Percentiles rank a stretch among this genome's conserved stretches.
phyloP scores from a whole-genome alignment of 2,113 vertebrate genomes.

The Collichthys lucidus region DNA sequence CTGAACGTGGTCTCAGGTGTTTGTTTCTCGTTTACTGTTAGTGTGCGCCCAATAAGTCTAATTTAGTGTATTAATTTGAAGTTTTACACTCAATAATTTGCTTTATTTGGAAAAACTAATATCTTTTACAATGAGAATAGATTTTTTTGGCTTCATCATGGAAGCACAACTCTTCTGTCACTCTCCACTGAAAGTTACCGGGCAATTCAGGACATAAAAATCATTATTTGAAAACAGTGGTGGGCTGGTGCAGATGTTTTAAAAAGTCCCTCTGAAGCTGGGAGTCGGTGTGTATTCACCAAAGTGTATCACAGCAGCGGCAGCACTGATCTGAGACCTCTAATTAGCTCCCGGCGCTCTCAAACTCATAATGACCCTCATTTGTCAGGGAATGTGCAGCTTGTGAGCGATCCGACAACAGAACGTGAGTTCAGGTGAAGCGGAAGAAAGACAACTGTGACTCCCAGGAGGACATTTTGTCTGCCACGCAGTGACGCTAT shows the following conservation, averaged over 20 bases:
- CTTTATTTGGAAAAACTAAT: not conserved
- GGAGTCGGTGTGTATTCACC: slow-evolving; percentile 38
- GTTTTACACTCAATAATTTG: not conserved
- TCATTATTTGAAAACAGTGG: not conserved
- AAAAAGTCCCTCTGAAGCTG: slow-evolving; percentile 44
- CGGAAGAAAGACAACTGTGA: not conserved
- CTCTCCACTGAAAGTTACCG: slow-evolving; percentile 24
- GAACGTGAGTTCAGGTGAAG: slow-evolving; percentile 35
- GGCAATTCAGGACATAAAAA: slow-evolving; percentile 4
- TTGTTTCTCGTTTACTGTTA: not conserved
- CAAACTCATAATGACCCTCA: slow-evolving; percentile 67
- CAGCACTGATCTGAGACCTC: slow-evolving; percentile 71
- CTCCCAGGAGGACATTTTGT: not conserved
- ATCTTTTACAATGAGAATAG: not conserved
- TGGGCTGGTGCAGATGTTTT: slow-evolving; percentile 53
- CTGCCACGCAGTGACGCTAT: too few species aligned
- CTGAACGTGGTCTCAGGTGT: not conserved
- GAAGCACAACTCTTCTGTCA: slow-evolving; percentile 25
- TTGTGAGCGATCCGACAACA: slow-evolving; percentile 27
- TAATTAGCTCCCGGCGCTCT: slow-evolving; percentile 71
- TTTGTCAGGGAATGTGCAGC: slow-evolving; percentile 62
- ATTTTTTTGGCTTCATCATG: not conserved
- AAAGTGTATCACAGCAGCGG: slow-evolving; percentile 49
- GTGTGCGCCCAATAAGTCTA: too few species aligned
- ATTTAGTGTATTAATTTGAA: not conserved